Conservation (phyloP, 53 echinoderm and acorn worm genomes). For the Patiria pectinifera region DNA sequence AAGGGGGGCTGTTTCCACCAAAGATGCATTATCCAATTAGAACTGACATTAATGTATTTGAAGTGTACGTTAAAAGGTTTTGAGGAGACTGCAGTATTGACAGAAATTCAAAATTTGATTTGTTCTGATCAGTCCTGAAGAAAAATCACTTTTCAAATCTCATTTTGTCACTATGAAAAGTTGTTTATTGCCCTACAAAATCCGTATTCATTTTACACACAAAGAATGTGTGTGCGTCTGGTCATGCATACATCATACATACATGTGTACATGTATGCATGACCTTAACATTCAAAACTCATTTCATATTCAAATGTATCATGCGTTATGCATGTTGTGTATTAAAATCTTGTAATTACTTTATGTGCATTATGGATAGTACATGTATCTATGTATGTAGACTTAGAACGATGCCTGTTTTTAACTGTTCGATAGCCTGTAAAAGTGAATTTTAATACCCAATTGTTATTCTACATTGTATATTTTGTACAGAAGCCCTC, state of each 20-base stretch:
- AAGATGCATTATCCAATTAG: no score
- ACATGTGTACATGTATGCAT: not conserved
- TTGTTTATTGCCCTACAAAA: not conserved
- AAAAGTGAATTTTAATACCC: conserved; percentile 45
- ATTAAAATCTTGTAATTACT: not conserved
- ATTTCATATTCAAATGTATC: not conserved
- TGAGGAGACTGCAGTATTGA: no score
- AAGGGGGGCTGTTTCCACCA: no score
- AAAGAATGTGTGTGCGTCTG: not conserved
- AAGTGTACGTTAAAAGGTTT: no score
- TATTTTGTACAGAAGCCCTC: conserved; percentile 56
- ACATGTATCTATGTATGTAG: not conserved
- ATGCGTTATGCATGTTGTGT: not conserved
- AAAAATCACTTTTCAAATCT: no score
- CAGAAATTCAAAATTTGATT: no score
- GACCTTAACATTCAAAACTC: not conserved
- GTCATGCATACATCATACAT: not conserved
- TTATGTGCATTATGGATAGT: conserved; percentile 18
- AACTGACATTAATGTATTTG: no score
- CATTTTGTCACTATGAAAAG: no score
- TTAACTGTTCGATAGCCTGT: conserved; percentile 38
- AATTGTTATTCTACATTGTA: conserved; percentile 53
- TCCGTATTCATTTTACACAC: not conserved
- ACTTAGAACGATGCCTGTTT: conserved; percentile 30
- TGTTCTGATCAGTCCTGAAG: no score